Evolutionary conservation across 64 coral and sea anemone species (phyloP), one percentile per base, ranked within the genome.

Genomic region (Montipora cactus): DNA sequence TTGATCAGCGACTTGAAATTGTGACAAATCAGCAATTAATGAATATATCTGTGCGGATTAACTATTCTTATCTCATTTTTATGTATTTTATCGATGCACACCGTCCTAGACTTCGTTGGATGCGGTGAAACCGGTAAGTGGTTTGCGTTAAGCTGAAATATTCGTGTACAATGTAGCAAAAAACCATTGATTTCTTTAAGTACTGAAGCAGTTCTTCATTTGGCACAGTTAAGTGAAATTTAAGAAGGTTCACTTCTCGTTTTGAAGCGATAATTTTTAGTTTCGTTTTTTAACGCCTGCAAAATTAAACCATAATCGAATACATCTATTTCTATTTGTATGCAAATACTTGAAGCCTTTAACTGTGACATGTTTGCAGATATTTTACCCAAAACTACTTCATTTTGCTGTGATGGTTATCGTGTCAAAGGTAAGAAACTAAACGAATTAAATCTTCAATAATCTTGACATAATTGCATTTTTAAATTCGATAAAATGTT

Each of bases 381-480:
- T 86, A 45, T 48, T 46, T 46, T 51, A 8, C 58, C 28, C 80
- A 5, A 13, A 82, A 3, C 15, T n/a, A 28, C 21, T 66, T 45
- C 12, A 3, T 64, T 66, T 44, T 11, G 10, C 66, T 86, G 19
- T 15, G 47, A 92, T 92, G 90, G 90, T 92, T 73, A 92, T 92
- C 73, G 90, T 92, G 8, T 84, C 90, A 6, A 92, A 92, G 81
- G 90, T 92, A 86, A 78, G 70, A 15, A 50, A 50, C 49, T 49
- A 49, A 78, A 7, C n/a, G 21, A 37, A 46, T 44, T 18, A 19
- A 72, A 71, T 4, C 46, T 6, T 3, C 16, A 71, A 12, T 9
- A 71, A 22, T 12, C 10, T 45, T 71, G 19, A 16, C 44, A 86
- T 4, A 49, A 50, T 23, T 72, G n/a, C 49, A 5, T 19, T 1